Conservation (phyloP, 2,113 vertebrate species). For the Etheostoma spectabile region DNA sequence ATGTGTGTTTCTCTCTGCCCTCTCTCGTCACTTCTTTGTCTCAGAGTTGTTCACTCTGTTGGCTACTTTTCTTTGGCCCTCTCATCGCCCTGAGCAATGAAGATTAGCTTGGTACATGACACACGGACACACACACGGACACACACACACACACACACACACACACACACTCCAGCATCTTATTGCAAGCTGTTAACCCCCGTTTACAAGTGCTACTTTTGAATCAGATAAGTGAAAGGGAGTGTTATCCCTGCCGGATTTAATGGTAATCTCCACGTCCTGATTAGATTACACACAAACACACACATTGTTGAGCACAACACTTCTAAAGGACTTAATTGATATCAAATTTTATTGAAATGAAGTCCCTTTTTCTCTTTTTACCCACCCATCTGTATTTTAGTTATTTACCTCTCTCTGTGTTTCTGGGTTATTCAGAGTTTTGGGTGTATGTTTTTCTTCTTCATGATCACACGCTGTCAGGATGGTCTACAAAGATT, state of each 20-base stretch:
- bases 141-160: slow-evolving; percentile 35
- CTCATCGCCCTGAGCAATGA: slow-evolving; percentile 52
- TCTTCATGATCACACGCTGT: slow-evolving; percentile 15
- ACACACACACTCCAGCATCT: slow-evolving; percentile 48
- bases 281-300: slow-evolving; percentile 70
- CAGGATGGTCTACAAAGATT: not conserved
- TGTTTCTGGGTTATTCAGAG: slow-evolving; percentile 43
- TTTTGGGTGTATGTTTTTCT: slow-evolving; percentile 1
- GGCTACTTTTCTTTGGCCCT: slow-evolving; percentile 59
- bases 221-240: slow-evolving; percentile 71
- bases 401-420: not conserved
- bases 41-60: slow-evolving; percentile 41
- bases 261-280: slow-evolving; percentile 77
- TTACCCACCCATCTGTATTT: not conserved
- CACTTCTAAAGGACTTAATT: not conserved
- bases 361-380: slow-evolving; percentile 3
- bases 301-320: not conserved
- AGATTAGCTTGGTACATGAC: slow-evolving; percentile 64
- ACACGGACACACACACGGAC: no score
- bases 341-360: not conserved
- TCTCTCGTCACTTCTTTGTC: slow-evolving; percentile 58
- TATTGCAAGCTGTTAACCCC: slow-evolving; percentile 75
- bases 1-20: slow-evolving; percentile 15
- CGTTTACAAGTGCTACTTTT: slow-evolving; percentile 72
- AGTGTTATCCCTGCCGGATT: slow-evolving; percentile 76